phyloP scores from a whole-genome alignment of 2,797 vertebrate genomes.

The Sebastes itinus region DNA sequence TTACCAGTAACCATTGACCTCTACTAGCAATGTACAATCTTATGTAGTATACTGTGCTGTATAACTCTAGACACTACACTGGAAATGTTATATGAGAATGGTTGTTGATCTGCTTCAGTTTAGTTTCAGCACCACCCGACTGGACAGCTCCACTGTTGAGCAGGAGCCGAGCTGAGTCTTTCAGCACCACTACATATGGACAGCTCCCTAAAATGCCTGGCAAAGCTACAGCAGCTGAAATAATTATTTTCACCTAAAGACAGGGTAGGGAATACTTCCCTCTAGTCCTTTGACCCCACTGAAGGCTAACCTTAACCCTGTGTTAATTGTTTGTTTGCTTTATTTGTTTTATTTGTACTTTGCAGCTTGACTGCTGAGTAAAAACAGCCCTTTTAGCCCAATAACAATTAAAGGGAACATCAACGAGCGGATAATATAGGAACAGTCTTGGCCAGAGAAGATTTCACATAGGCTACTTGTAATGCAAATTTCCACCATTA shows the following conservation, averaged over 20 bases:
- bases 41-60: background rate
- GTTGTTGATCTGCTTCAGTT: background rate
- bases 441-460: background rate
- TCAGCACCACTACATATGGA: slow-evolving; percentile 49
- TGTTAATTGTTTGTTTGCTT: background rate
- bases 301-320: background rate
- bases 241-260: background rate
- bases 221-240: background rate
- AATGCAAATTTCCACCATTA: background rate
- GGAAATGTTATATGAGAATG: background rate
- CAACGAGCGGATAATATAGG: background rate
- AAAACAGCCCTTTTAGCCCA: background rate
- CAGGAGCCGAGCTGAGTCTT: slow-evolving; percentile 4
- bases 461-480: background rate
- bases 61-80: background rate
- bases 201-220: slow-evolving; percentile 38
- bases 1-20: background rate
- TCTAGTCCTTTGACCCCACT: background rate
- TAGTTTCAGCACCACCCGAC: slow-evolving; percentile 33
- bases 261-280: background rate
- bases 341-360: background rate
- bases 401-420: background rate
- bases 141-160: slow-evolving; percentile 38
- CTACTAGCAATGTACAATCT: background rate
- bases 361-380: background rate